Conservation (phyloP, 2,888 invertebrate genomes). For the Cryptus armator region DNA sequence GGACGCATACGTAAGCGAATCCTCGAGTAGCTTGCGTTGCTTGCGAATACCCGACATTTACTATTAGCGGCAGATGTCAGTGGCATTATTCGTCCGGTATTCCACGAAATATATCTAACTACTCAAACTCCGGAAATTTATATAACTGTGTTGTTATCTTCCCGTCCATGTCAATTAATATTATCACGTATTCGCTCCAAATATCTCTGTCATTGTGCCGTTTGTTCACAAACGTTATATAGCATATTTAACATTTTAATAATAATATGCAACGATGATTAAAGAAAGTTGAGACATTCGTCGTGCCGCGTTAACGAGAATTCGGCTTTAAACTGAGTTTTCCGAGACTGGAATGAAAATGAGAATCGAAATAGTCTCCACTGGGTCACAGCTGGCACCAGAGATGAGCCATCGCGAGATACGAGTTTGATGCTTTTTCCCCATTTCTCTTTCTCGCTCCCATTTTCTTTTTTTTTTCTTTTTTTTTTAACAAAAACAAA, state of each 20-base stretch:
- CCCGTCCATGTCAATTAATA: not conserved
- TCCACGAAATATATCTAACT: not conserved
- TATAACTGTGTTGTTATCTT: not conserved
- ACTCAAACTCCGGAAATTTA: not conserved
- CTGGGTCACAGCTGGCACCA: not conserved
- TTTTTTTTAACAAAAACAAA: not conserved
- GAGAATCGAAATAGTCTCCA: not conserved
- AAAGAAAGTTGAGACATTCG: not conserved
- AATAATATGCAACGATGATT: not conserved
- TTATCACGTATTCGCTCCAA: not conserved
- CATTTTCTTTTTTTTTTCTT: not conserved
- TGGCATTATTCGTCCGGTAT: not conserved
- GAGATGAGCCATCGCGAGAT: not conserved
- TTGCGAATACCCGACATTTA: not conserved
- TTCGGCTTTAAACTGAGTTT: not conserved
- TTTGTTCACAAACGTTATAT: not conserved
- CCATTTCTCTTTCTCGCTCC: not conserved
- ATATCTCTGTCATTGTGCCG: not conserved
- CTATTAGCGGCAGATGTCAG: slow-evolving; percentile 9
- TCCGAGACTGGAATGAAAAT: not conserved
- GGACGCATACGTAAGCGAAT: slow-evolving; percentile 7
- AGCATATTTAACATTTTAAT: not conserved
- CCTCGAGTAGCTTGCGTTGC: not conserved
- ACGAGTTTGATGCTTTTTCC: not conserved
- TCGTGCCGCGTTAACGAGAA: not conserved